phyloP scores from a whole-genome alignment of 1,140 invertebrate genomes.

The Aphelenchoides avenae region DNA sequence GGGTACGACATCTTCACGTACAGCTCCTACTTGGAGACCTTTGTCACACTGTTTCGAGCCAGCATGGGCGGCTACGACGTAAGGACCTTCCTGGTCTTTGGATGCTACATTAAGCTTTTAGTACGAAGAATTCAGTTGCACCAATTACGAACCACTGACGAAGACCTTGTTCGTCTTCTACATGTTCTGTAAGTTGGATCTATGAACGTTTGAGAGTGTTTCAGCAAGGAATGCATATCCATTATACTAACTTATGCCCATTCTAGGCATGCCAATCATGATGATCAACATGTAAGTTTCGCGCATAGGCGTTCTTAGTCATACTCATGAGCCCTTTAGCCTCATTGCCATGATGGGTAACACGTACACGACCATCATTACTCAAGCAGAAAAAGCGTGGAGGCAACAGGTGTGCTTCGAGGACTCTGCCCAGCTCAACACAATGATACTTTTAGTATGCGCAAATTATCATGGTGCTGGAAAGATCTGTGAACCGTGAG shows the following conservation, averaged over 20 bases:
- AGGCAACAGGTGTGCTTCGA: conserved; percentile 77
- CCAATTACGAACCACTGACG: conserved; percentile 80
- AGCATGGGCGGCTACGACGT: conserved; percentile 96
- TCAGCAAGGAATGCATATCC: no score
- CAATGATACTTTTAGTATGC: conserved; percentile 73
- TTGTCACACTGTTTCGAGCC: conserved; percentile 96
- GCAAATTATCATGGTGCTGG: conserved; percentile 90
- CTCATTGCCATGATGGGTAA: conserved; percentile 65
- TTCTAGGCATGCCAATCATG: conserved; percentile 66
- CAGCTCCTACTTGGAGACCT: conserved; percentile 70
- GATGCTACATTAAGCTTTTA: conserved; percentile 61
- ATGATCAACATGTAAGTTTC: conserved; percentile 63
- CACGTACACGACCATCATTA: conserved; percentile 72
- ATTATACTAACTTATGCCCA: no score
- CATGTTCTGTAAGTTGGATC: no score
- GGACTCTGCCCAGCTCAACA: background rate
- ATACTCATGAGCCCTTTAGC: background rate
- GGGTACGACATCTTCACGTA: conserved; percentile 75
- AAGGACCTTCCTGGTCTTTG: conserved; percentile 63
- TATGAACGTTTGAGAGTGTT: no score
- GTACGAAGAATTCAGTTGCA: conserved; percentile 83
- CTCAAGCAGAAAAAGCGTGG: conserved; percentile 96
- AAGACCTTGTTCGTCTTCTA: conserved; percentile 78
- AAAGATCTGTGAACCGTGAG: conserved; percentile 80
- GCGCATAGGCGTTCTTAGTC: conserved; percentile 42